A percentile compares a stretch with the other conserved stretches of the same genome.
Evolutionary conservation across 2,797 vertebrate genomes (phyloP).

Genomic region (Champsocephalus gunnari): DNA sequence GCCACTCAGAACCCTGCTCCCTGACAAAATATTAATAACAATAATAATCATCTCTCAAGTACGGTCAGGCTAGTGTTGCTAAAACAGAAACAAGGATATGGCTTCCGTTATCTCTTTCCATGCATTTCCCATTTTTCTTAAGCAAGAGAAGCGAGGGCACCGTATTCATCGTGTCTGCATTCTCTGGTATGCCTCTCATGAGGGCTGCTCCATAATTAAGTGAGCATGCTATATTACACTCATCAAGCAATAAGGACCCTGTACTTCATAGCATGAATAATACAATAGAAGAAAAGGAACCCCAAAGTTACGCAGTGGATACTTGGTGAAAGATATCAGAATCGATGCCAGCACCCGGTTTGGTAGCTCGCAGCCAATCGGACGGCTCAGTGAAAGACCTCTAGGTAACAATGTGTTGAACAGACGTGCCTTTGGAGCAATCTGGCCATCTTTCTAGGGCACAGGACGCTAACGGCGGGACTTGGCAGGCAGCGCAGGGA

Average conservation of each 20-base stretch:
- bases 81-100: constrained; percentile 53
- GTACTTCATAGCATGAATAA: constrained; percentile 68
- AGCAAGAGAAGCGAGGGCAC: constrained; percentile 50
- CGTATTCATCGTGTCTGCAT: constrained; percentile 71
- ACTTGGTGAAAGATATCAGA: constrained; percentile 49
- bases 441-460: constrained; percentile 84
- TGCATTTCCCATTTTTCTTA: constrained; percentile 63
- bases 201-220: constrained; percentile 78
- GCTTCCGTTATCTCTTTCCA: constrained; percentile 57
- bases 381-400: constrained; percentile 64
- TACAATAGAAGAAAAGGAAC: constrained; percentile 59
- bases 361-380: constrained; percentile 44
- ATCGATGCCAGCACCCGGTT: constrained; percentile 39
- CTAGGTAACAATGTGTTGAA: constrained; percentile 73
- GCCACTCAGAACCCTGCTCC: constrained; percentile 72
- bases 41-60: constrained; percentile 72
- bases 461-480: constrained; percentile 77
- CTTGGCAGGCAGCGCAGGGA: constrained; percentile 72
- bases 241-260: constrained; percentile 70
- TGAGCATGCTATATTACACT: constrained; percentile 70
- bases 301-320: constrained; percentile 52
- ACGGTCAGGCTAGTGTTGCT: constrained; percentile 34
- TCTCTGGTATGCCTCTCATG: constrained; percentile 66
- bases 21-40: constrained; percentile 82
- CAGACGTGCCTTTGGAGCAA: constrained; percentile 79